These are phyloP conservation scores for Dermochelys coriacea DNA, from an alignment of 2,797 vertebrate species.

Conservation along the genomic window DNA sequence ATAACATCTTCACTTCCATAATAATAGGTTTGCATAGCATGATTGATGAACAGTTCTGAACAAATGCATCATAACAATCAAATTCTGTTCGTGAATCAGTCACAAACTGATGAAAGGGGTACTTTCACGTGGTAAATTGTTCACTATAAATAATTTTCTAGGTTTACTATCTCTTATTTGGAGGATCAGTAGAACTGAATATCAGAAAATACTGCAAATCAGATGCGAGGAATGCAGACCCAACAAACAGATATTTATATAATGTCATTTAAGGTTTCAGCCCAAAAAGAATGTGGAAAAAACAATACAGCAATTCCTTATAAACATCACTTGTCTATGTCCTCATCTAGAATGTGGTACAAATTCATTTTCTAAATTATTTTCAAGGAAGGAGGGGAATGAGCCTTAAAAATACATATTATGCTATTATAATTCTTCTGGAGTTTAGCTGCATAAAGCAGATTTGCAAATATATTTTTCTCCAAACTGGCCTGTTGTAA, in stretches of 20 bases:
- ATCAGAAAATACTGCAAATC: not conserved
- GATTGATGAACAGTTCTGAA: not conserved
- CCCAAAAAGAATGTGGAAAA: conserved; percentile 14
- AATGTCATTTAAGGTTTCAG: not conserved
- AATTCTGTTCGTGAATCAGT: not conserved
- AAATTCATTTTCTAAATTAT: conserved; percentile 35
- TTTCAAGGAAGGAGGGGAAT: conserved; percentile 15
- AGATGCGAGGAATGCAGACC: conserved; percentile 19
- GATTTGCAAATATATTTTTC: conserved; percentile 35
- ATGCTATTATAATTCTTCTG: conserved; percentile 19
- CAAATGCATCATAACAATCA: not conserved
- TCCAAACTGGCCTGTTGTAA: not conserved
- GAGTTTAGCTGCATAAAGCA: not conserved
- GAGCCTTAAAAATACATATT: conserved; percentile 33
- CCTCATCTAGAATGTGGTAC: not conserved
- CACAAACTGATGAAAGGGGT: not conserved
- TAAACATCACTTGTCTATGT: conserved; percentile 1
- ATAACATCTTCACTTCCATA: rapidly evolving
- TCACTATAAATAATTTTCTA: not conserved
- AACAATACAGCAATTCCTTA: not conserved
- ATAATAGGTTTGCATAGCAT: not conserved
- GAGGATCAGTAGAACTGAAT: not conserved
- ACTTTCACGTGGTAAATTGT: not conserved
- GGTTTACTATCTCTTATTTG: not conserved
- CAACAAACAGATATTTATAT: conserved; percentile 48